A percentile compares a stretch with the other conserved stretches of the same genome.
These are phyloP conservation scores for Mormoops blainvillei DNA, from an alignment of 2,113 vertebrate species.

Conservation along the genomic window DNA sequence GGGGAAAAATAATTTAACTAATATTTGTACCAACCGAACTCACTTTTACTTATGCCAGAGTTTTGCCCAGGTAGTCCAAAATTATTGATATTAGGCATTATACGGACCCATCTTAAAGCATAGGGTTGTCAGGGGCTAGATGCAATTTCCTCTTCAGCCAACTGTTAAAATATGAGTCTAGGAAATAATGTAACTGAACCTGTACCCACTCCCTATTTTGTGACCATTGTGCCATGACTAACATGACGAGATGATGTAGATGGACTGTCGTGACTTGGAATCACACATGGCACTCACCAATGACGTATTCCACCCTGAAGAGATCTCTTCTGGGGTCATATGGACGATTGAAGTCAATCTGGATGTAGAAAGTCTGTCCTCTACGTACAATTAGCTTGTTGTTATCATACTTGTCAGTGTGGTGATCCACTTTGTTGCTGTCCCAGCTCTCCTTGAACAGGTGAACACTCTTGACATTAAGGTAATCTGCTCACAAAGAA, in stretches of 20 bases:
- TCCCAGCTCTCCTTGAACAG: conserved; percentile 81
- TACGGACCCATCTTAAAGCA: background rate
- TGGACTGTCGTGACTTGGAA: background rate
- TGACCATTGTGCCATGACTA: background rate
- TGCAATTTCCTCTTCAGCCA: background rate
- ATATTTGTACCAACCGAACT: background rate
- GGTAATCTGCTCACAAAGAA: conserved; percentile 80
- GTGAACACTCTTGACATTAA: conserved; percentile 83
- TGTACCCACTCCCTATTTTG: background rate
- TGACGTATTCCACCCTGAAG: conserved; percentile 92
- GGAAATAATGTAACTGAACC: background rate
- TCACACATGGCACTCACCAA: conserved; percentile 84
- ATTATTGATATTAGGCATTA: background rate
- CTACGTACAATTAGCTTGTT: conserved; percentile 88
- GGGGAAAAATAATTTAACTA: background rate
- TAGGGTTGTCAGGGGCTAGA: too few relatives aligned
- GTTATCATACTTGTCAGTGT: conserved; percentile 83
- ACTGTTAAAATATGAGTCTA: background rate
- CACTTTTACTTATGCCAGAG: background rate
- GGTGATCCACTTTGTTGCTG: conserved; percentile 87
- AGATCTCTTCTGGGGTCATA: conserved; percentile 84
- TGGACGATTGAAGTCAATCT: conserved; percentile 87
- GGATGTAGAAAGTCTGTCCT: conserved; percentile 89
- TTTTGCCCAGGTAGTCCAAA: background rate
- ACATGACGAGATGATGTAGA: background rate